These are phyloP conservation scores for Himalopsyche tibetana DNA, from an alignment of 2,888 invertebrate species.

Conservation along the genomic window DNA sequence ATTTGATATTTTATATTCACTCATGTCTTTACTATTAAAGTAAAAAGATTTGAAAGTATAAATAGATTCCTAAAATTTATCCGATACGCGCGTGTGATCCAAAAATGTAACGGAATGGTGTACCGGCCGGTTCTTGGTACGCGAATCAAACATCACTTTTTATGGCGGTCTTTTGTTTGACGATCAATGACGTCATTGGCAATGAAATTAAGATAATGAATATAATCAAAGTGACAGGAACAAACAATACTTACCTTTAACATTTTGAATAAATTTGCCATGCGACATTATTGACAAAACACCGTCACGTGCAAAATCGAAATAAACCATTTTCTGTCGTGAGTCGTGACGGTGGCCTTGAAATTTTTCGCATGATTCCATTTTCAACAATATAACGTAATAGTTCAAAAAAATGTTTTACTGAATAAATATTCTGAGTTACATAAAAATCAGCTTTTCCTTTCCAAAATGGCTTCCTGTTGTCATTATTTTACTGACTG, in stretches of 20 bases:
- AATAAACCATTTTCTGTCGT: conserved; percentile 10
- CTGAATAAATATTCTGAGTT: neutral
- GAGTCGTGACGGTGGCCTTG: neutral
- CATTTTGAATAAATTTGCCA: neutral
- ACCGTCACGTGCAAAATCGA: neutral
- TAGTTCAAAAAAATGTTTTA: neutral
- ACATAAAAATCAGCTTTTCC: neutral
- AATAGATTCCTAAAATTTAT: too few relatives aligned
- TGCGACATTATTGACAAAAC: conserved; percentile 34
- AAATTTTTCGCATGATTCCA: neutral
- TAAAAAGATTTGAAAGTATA: too few relatives aligned
- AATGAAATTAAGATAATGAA: too few relatives aligned
- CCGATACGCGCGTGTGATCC: too few relatives aligned
- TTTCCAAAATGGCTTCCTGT: neutral
- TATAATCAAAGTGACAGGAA: too few relatives aligned
- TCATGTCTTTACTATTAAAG: too few relatives aligned
- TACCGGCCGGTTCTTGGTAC: too few relatives aligned
- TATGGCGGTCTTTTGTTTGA: too few relatives aligned
- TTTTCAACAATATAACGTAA: neutral
- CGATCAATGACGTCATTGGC: too few relatives aligned
- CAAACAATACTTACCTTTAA: neutral
- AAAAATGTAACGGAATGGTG: too few relatives aligned
- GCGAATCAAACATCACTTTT: too few relatives aligned
- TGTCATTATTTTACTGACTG: neutral
- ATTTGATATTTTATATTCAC: too few relatives aligned